Evolutionary conservation across 37 sponge, comb jelly and placozoan species (phyloP).

Genomic region (Cliona cf. orientalis): DNA sequence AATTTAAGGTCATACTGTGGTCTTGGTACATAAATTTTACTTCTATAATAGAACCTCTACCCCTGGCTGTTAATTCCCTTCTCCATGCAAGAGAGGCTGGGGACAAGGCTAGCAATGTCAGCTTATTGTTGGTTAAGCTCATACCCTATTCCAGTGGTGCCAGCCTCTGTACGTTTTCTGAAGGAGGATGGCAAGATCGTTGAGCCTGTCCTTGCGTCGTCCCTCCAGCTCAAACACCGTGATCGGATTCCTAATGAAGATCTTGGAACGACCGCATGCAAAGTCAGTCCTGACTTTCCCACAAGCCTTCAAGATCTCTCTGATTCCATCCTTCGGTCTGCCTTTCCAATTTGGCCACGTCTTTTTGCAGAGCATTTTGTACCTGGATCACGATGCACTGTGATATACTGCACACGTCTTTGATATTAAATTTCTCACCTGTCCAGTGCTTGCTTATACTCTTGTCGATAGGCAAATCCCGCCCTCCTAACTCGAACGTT

Average conservation of each 20-base stretch:
- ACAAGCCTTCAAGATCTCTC: conserved; percentile 68
- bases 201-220: conserved; percentile 51
- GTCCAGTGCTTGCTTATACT: conserved; percentile 49
- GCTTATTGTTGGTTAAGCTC: no score
- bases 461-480: conserved; percentile 84
- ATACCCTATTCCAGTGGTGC: conserved; percentile 56
- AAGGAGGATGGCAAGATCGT: conserved; percentile 73
- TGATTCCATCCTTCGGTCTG: conserved; percentile 68
- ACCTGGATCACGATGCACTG: conserved; percentile 18
- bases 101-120: no score
- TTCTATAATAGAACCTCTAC: no score
- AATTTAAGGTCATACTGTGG: no score
- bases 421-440: conserved; percentile 29
- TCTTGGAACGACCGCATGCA: conserved; percentile 79
- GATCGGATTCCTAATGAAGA: conserved; percentile 80
- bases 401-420: neutral
- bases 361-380: conserved; percentile 79
- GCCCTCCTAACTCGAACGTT: conserved; percentile 89
- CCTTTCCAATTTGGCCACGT: conserved; percentile 90
- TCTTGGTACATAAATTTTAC: no score
- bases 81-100: no score
- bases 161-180: conserved; percentile 72
- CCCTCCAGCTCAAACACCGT: conserved; percentile 89
- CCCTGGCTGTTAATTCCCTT: no score
- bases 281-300: conserved; percentile 44